Evolutionary conservation across 2,888 invertebrate species (phyloP).

Genomic region (Plagodis pulveraria): DNA sequence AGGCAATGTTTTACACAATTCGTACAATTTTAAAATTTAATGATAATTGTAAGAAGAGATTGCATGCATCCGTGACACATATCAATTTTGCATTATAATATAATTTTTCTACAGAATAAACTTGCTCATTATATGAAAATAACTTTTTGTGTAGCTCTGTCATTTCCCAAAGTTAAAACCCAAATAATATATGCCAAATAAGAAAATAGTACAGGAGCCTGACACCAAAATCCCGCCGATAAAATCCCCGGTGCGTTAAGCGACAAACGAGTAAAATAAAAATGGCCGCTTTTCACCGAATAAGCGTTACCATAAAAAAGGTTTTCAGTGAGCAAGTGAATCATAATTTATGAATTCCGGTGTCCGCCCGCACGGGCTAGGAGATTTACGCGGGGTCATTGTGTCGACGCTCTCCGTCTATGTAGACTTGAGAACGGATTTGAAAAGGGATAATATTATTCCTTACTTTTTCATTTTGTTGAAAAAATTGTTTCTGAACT

Average conservation of each 20-base stretch:
- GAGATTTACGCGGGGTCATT: slow-evolving; percentile 84
- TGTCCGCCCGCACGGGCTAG: slow-evolving; percentile 62
- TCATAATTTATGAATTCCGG: slow-evolving; percentile 85
- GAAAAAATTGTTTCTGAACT: no score
- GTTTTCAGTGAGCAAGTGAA: slow-evolving; percentile 84
- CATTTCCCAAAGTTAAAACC: not conserved
- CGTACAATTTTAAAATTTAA: no score
- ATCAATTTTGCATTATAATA: no score
- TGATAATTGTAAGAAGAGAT: no score
- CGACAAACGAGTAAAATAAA: slow-evolving; percentile 78
- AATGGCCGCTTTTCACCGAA: slow-evolving; percentile 76
- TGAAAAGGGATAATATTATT: no score
- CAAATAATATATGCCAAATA: slow-evolving; percentile 19
- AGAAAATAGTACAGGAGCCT: slow-evolving; percentile 33
- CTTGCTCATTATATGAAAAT: no score
- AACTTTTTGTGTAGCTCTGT: no score
- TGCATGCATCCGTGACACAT: no score
- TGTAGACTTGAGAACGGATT: slow-evolving; percentile 45
- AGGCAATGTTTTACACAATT: no score
- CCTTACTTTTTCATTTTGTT: no score
- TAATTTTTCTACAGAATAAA: no score
- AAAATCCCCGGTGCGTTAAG: slow-evolving; percentile 55
- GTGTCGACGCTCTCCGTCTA: slow-evolving; percentile 71
- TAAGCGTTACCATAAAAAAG: slow-evolving; percentile 84
- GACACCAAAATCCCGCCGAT: slow-evolving; percentile 46